A percentile compares a stretch with the other conserved stretches of the same genome.
Conservation (phyloP, 2,888 invertebrate species). For the Thymelicus sylvestris region DNA sequence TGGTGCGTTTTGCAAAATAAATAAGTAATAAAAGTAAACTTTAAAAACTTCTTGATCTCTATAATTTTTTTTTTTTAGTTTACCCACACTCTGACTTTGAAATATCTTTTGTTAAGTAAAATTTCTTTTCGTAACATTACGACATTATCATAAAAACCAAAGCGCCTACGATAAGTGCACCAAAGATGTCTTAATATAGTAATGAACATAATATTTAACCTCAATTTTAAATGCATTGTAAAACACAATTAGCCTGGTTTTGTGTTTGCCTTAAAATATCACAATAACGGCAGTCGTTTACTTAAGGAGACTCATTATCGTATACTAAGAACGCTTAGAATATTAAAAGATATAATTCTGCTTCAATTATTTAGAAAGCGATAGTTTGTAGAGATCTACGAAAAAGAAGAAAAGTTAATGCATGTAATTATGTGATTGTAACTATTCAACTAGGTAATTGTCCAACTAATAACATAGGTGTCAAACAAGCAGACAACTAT, state of each 20-base stretch:
- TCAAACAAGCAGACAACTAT: too few species aligned
- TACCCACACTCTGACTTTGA: too few species aligned
- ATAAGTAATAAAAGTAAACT: too few species aligned
- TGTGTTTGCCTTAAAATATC: slow-evolving; percentile 30
- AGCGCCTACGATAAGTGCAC: slow-evolving; percentile 20
- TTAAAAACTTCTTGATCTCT: too few species aligned
- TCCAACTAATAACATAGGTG: too few species aligned
- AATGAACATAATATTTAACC: slow-evolving; percentile 52
- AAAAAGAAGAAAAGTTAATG: too few species aligned
- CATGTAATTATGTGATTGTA: too few species aligned
- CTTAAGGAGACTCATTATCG: slow-evolving; percentile 8
- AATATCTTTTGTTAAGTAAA: background rate
- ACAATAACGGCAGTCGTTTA: slow-evolving; percentile 22
- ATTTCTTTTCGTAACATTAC: slow-evolving; percentile 18
- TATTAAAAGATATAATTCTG: background rate
- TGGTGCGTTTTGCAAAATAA: too few species aligned
- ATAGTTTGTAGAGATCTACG: too few species aligned
- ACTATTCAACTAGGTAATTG: too few species aligned
- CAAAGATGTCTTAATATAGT: slow-evolving; percentile 37
- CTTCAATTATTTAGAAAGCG: too few species aligned
- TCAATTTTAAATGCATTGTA: slow-evolving; percentile 47
- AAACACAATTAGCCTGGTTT: slow-evolving; percentile 39
- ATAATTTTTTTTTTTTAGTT: too few species aligned
- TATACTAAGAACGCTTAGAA: background rate
- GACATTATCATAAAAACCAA: slow-evolving; percentile 4